A percentile compares a stretch with the other conserved stretches of the same genome.
Conservation (phyloP, 1,140 invertebrate genomes). For the Apis dorsata region DNA sequence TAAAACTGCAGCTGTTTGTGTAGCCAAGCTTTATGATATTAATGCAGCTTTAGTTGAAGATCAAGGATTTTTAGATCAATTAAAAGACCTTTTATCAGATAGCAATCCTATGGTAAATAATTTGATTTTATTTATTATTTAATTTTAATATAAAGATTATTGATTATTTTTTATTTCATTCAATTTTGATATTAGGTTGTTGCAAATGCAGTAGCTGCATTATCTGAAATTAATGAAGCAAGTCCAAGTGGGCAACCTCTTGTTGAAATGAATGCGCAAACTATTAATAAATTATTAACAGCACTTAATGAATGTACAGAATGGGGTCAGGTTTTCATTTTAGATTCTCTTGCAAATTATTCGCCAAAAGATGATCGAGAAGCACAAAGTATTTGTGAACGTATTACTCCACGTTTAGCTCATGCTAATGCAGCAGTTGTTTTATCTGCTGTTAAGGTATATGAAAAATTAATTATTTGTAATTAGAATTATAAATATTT, state of each 20-base stretch:
- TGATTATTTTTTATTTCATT: slow-evolving; percentile 5
- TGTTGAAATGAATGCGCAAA: slow-evolving; percentile 98
- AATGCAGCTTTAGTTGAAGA: slow-evolving; percentile 98
- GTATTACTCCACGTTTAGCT: slow-evolving; percentile 97
- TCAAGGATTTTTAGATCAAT: slow-evolving; percentile 98
- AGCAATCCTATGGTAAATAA: slow-evolving; percentile 98
- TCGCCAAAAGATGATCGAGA: slow-evolving; percentile 98
- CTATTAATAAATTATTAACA: slow-evolving; percentile 98
- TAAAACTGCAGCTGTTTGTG: slow-evolving; percentile 99
- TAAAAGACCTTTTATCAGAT: slow-evolving; percentile 98
- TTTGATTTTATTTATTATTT: slow-evolving; percentile 13
- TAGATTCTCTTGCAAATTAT: slow-evolving; percentile 99
- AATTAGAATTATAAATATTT: slow-evolving; percentile 6
- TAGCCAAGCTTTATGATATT: slow-evolving; percentile 99
- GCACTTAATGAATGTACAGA: slow-evolving; percentile 99
- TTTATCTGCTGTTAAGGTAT: slow-evolving; percentile 97
- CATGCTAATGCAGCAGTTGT: slow-evolving; percentile 99
- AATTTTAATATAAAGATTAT: background rate
- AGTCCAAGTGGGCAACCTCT: slow-evolving; percentile 94
- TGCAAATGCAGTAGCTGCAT: slow-evolving; percentile 98
- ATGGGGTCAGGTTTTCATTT: slow-evolving; percentile 99
- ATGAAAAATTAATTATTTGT: background rate
- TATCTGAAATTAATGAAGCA: slow-evolving; percentile 99
- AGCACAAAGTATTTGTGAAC: slow-evolving; percentile 99
- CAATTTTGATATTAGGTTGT: slow-evolving; percentile 85